A percentile compares a stretch with the other conserved stretches of the same genome.
These are phyloP conservation scores for Equus quagga DNA, from an alignment of 2,113 vertebrate genomes.

Conservation along the genomic window DNA sequence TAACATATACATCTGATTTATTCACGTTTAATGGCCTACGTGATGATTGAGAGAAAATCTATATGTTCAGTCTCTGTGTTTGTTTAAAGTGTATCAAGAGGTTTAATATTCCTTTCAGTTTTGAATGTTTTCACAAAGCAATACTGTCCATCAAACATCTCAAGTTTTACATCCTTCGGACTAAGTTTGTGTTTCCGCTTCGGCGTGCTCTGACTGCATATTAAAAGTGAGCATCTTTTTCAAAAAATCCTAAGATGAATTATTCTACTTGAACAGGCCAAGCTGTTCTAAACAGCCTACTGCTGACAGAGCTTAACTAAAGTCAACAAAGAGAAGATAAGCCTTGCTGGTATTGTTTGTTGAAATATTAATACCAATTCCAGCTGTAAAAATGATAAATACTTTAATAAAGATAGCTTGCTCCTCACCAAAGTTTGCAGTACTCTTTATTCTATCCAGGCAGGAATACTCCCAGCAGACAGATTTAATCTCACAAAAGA, in stretches of 20 bases:
- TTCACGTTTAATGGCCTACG: background rate
- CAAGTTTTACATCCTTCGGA: background rate
- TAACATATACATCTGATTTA: background rate
- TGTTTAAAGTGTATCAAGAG: background rate
- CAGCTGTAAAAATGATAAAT: constrained; percentile 77
- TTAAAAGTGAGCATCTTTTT: constrained; percentile 43
- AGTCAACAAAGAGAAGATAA: constrained; percentile 80
- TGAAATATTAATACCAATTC: constrained; percentile 84
- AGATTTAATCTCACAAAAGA: constrained; percentile 79
- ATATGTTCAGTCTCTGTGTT: background rate
- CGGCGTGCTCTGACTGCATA: constrained; percentile 19
- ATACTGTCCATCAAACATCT: constrained; percentile 34
- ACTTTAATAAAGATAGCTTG: constrained; percentile 76
- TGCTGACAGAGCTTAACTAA: constrained; percentile 78
- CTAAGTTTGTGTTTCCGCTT: constrained; percentile 67
- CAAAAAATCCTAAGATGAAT: constrained; percentile 61
- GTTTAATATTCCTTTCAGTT: background rate
- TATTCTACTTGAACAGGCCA: constrained; percentile 69
- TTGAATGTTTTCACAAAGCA: constrained; percentile 54
- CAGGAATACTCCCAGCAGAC: constrained; percentile 53
- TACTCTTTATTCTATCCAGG: constrained; percentile 52
- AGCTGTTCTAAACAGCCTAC: constrained; percentile 62
- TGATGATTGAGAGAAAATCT: background rate
- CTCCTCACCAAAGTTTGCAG: constrained; percentile 53
- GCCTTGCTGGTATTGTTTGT: constrained; percentile 66